Base-by-base conservation (phyloP, 2,888 invertebrate genomes). In the Ischnus inquisitorius region DNA sequence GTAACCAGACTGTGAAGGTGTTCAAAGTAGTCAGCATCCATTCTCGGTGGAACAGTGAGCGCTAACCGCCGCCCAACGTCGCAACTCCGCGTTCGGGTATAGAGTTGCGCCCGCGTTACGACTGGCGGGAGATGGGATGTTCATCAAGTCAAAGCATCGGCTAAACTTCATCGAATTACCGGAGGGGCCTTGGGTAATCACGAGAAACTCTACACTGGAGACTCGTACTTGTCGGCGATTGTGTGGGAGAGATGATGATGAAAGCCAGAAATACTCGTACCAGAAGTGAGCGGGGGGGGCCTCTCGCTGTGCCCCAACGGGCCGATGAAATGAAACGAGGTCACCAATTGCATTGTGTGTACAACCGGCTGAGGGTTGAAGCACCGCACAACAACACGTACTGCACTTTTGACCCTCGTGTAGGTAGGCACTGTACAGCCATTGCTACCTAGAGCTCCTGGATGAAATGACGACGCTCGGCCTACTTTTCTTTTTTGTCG, bases 301-400 rank as follows among this genome's bases (percentile, higher is more conserved):
- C 51, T 51, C 51, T 14, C 43, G 3, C 22, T 12, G n/a, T n/a
- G 62, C 72, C 80, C 74, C 84, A 41, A 75, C 75, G 85, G 85
- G 76, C 86, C 72, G 88, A 78, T 86, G 82, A 86, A 86, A 85
- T 67, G 85, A 86, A 88, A 88, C 85, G 86, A 85, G 88, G 87
- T 87, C 88, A 86, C 83, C 86, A 88, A 90, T 88, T 86, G 87
- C 82, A 89, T 89, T 89, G 89, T 89, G 83, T 85, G 74, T 82
- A 86, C 85, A 85, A 85, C 82, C 72, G 60, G 76, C 77, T 74
- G 69, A 48, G 68, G 75, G 67, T 78, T 74, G 64, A 84, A 84
- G 81, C 78, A 84, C 60, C 78, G 78, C 74, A 74, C 81, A 84
- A 84, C 84, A 84, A 84, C 84, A 81, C 84, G 81, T 81, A 84